These are phyloP conservation scores for Drosophila melanocephala DNA, from an alignment of 2,888 invertebrate species.

Conservation along the genomic window DNA sequence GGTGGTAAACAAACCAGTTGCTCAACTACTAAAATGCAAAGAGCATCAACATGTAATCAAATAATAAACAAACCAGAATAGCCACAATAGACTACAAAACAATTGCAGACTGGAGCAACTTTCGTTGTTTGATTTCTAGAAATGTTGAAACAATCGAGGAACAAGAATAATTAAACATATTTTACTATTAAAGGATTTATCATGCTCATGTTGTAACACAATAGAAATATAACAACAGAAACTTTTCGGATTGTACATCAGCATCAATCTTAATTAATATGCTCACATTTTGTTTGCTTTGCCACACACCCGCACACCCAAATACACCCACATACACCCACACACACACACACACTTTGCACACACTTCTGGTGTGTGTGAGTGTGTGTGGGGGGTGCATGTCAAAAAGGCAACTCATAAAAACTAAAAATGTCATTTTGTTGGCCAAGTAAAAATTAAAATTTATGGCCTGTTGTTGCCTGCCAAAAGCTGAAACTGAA, in stretches of 20 bases:
- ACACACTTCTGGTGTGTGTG: slow-evolving; percentile 1
- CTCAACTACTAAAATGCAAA: background rate
- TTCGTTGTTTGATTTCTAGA: background rate
- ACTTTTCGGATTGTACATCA: background rate
- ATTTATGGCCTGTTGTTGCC: slow-evolving; percentile 53
- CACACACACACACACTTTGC: background rate
- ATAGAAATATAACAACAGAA: background rate
- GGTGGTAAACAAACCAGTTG: fast-evolving
- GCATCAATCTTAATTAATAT: slow-evolving; percentile 17
- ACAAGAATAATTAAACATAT: background rate
- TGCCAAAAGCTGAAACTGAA: slow-evolving; percentile 21
- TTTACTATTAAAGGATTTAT: background rate
- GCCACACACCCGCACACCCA: background rate
- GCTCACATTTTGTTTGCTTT: background rate
- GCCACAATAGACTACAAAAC: background rate
- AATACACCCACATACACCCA: background rate
- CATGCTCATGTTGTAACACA: background rate
- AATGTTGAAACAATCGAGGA: background rate
- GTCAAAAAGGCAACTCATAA: slow-evolving; percentile 33
- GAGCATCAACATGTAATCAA: background rate
- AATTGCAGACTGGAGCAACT: background rate
- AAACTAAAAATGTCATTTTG: slow-evolving; percentile 46
- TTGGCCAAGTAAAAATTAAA: slow-evolving; percentile 58
- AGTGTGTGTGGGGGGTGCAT: background rate
- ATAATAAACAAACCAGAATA: background rate